A percentile compares a stretch with the other conserved stretches of the same genome.
phyloP scores from a whole-genome alignment of 2,888 invertebrate genomes.

The Polymixis flavicincta region DNA sequence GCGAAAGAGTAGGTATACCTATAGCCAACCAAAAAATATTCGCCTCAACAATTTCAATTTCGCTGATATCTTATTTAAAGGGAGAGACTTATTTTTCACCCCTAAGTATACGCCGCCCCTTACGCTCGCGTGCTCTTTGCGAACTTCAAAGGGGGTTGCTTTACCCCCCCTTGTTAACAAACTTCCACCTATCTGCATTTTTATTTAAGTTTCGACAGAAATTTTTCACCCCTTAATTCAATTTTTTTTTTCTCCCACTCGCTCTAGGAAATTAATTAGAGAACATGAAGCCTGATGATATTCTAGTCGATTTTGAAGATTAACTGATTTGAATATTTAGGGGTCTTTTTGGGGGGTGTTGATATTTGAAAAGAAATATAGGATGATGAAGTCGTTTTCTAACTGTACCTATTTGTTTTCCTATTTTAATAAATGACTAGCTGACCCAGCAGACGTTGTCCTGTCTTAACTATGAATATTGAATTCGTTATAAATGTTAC shows the following conservation, averaged over 20 bases:
- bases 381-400: slow-evolving; percentile 21
- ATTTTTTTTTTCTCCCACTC: slow-evolving; percentile 78
- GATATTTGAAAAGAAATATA: slow-evolving; percentile 17
- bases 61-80: slow-evolving; percentile 79
- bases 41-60: slow-evolving; percentile 71
- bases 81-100: slow-evolving; percentile 86
- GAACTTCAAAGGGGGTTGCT: slow-evolving; percentile 82
- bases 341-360: slow-evolving; percentile 15
- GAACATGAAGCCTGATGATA: slow-evolving; percentile 59
- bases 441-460: too few species aligned
- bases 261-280: slow-evolving; percentile 75
- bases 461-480: too few species aligned
- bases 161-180: slow-evolving; percentile 80
- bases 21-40: slow-evolving; percentile 62
- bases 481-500: too few species aligned
- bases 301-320: slow-evolving; percentile 54
- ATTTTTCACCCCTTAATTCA: slow-evolving; percentile 85
- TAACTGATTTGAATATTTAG: slow-evolving; percentile 49
- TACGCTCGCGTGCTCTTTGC: slow-evolving; percentile 69
- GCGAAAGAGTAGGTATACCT: slow-evolving; percentile 39
- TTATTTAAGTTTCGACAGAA: slow-evolving; percentile 89
- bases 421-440: neutral
- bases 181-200: slow-evolving; percentile 81
- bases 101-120: slow-evolving; percentile 81
- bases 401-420: neutral